phyloP scores from a whole-genome alignment of 2,797 vertebrate species.

The Poecilia wingei region DNA sequence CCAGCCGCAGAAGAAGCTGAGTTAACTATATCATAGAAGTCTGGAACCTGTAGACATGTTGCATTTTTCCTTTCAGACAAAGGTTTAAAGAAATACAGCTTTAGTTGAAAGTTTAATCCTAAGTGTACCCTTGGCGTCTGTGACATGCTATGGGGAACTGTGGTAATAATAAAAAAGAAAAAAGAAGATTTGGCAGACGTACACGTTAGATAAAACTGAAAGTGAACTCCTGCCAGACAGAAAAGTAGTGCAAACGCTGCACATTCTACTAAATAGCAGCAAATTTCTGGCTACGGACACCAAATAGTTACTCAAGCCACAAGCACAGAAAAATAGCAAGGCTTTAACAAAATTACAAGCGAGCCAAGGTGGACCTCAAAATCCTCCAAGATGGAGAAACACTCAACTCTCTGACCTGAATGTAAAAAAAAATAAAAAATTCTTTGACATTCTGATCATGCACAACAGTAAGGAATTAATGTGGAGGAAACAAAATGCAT shows the following conservation, averaged over 20 bases:
- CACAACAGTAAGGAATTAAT: not conserved
- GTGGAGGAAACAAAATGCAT: not conserved
- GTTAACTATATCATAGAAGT: not conserved
- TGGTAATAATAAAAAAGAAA: not conserved
- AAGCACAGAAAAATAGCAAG: not conserved
- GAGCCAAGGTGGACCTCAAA: constrained; percentile 13
- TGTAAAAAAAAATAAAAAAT: not conserved
- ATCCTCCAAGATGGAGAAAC: constrained; percentile 14
- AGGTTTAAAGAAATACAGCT: not conserved
- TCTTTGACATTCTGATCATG: not conserved
- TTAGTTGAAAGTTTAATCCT: not conserved
- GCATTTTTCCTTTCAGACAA: not conserved
- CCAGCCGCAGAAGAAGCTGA: not conserved
- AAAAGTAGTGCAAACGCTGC: not conserved
- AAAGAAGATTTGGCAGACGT: not conserved
- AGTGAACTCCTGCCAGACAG: constrained; percentile 3
- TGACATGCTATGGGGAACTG: not conserved
- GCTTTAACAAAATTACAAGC: not conserved
- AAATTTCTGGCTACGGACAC: constrained; percentile 10
- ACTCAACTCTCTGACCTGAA: constrained; percentile 8
- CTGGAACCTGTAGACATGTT: not conserved
- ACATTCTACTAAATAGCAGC: constrained; percentile 1
- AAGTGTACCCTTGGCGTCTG: not conserved
- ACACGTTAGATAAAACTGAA: constrained; percentile 3
- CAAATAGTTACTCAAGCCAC: constrained; percentile 13